Conservation (phyloP, 1,140 invertebrate genomes). For the Neodiprion virginianus region DNA sequence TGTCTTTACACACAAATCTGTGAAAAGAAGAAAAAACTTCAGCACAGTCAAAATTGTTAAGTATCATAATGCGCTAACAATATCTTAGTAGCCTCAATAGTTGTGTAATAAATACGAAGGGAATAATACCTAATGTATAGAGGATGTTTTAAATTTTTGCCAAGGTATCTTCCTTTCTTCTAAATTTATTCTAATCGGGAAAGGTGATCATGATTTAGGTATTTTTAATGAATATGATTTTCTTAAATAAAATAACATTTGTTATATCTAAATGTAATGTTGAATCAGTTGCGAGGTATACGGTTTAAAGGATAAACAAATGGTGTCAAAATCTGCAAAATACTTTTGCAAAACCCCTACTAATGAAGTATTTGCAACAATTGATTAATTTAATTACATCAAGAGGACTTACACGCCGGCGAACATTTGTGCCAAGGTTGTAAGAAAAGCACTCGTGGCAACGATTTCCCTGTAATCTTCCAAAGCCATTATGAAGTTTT, state of each 20-base stretch:
- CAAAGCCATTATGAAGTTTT: slow-evolving; percentile 46
- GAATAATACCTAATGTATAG: not conserved
- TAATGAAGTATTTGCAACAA: not conserved
- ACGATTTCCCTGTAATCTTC: slow-evolving; percentile 59
- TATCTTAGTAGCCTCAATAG: slow-evolving; percentile 17
- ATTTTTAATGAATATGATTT: too few species aligned
- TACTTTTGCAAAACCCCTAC: slow-evolving; percentile 6
- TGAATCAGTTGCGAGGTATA: not conserved
- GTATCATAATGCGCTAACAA: not conserved
- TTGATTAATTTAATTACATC: slow-evolving; percentile 8
- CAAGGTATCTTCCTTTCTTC: not conserved
- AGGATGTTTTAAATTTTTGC: not conserved
- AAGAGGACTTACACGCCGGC: slow-evolving; percentile 54
- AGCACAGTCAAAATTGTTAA: slow-evolving; percentile 5
- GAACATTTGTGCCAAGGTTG: slow-evolving; percentile 57
- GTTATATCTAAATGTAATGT: too few species aligned
- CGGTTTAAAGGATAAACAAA: not conserved
- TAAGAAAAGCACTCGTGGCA: slow-evolving; percentile 46
- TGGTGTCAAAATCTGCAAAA: slow-evolving; percentile 10
- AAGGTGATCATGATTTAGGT: not conserved
- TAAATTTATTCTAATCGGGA: slow-evolving; percentile 9
- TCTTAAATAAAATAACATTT: too few species aligned
- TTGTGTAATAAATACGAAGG: slow-evolving; percentile 1
- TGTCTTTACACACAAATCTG: slow-evolving; percentile 73
- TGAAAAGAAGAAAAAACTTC: slow-evolving; percentile 28